A percentile compares a stretch with the other conserved stretches of the same genome.
Evolutionary conservation across 2,113 vertebrate genomes (phyloP).

Genomic region (Cheilinus undulatus): DNA sequence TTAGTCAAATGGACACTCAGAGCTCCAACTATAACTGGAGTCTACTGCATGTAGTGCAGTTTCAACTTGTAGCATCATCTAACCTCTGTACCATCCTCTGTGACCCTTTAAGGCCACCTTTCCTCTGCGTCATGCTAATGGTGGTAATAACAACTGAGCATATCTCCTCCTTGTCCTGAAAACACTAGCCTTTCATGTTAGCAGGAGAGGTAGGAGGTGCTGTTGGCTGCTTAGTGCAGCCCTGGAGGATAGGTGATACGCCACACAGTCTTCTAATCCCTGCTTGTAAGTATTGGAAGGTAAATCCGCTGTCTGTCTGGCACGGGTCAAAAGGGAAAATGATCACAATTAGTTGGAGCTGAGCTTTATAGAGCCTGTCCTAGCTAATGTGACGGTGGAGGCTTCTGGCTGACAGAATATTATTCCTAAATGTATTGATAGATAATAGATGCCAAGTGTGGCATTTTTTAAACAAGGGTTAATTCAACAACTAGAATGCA

Average conservation of each 20-base stretch:
- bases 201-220: slow-evolving; percentile 60
- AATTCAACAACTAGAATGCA: slow-evolving; percentile 26
- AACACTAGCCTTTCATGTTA: slow-evolving; percentile 57
- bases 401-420: slow-evolving; percentile 38
- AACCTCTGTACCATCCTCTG: slow-evolving; percentile 8
- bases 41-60: neutral
- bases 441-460: slow-evolving; percentile 30
- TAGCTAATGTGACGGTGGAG: slow-evolving; percentile 41
- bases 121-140: slow-evolving; percentile 33
- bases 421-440: slow-evolving; percentile 44
- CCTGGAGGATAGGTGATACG: slow-evolving; percentile 63
- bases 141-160: slow-evolving; percentile 36
- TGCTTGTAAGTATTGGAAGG: slow-evolving; percentile 58
- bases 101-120: slow-evolving; percentile 26
- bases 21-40: slow-evolving; percentile 9
- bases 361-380: slow-evolving; percentile 54
- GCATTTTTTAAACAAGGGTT: slow-evolving; percentile 9
- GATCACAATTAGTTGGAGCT: slow-evolving; percentile 64
- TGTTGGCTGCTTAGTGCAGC: slow-evolving; percentile 48
- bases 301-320: slow-evolving; percentile 70
- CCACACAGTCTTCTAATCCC: slow-evolving; percentile 67
- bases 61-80: slow-evolving; percentile 15
- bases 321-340: slow-evolving; percentile 73
- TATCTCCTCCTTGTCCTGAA: slow-evolving; percentile 37
- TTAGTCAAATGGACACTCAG: slow-evolving; percentile 1